Base-by-base conservation (phyloP, 2,113 vertebrate genomes). In the Leiothrix lutea region DNA sequence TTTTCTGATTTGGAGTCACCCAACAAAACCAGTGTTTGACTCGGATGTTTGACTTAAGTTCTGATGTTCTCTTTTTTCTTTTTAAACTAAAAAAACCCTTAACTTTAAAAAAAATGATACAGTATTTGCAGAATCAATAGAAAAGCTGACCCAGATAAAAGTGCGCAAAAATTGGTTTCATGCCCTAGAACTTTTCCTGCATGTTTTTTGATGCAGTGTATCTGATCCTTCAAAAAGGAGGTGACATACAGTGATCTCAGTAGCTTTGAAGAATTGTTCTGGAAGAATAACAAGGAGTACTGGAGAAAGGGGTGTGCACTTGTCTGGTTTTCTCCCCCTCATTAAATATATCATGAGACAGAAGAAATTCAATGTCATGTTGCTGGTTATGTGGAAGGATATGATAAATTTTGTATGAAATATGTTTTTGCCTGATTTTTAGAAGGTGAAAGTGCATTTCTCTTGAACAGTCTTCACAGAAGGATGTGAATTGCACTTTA, bases 61-160 rank as follows among this genome's bases (percentile, higher is more conserved):
- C 90, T 93, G 53, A 90, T 74, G 8, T 80, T 94, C 84, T 54
- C 67, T 70, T 73, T 47, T 91, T 64, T 85, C 54, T 77, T 90
- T 91, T 94, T 82, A 77, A 94, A 91, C 64, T 71, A 47, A 95
- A 91, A 94, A 77, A 90, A 5, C 9, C 28, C 42, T 83, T 80
- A 66, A 40, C 81, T 94, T 94, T 23, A 71, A 88, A 93, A 89
- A 90, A 96, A 88, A 80, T 12, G 5, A 35, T 90, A 42, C 0
- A 11, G 21, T 92, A 84, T 92, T 96, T 96, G 70, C 80, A 92
- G 90, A 95, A 91, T 92, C 92, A 90, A 77, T 93, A 89, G 93
- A 96, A 97, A 96, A 86, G 70, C 94, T 96, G 96, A 95, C 95
- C 95, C 73, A 96, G 90, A 96, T 96, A 94, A 97, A 97, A 94